Evolutionary conservation across 2,888 invertebrate genomes (phyloP), one percentile per base, ranked within the genome.

Genomic region (Neoaliturus tenellus): DNA sequence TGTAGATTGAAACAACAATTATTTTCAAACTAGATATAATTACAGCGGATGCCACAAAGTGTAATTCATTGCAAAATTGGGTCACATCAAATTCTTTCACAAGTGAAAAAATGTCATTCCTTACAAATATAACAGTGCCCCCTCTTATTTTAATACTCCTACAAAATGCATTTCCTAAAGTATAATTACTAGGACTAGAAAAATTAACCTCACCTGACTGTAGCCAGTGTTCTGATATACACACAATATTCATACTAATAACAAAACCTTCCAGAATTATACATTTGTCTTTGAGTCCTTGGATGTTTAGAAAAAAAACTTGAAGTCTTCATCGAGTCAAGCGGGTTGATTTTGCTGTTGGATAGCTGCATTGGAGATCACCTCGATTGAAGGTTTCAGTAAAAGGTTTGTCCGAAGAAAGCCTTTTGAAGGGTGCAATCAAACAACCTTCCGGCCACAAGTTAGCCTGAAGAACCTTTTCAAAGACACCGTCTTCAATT

Each of bases 201-300:
- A 55, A 23, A 55, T 20, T 17, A 10, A 55, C 55, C 55, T 55
- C 55, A 55, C 55, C 55, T 55, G 23, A 55, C n/a, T 55, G 23
- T 55, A 55, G 55, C 55, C 55, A 55, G 23, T 55, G 55, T 55
- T 55, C 55, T 6, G 55, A 55, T n/a, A 55, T 55, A 55, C 55
- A 55, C n/a, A 55, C 5, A n/a, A 55, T 55, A 17, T 55, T 55
- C 5, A 20, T 6, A 17, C 17, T 23, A 55, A 55, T 20, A 10
- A 55, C 55, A 55, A 55, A 55, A 17, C 5, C 17, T 23, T 55
- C 55, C 5, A 55, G 20, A 10, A 55, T 55, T 55, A 55, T 6
- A 23, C 5, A 23, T 55, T 55, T 55, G 55, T 55, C 55, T 23
- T n/a, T n/a, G n/a, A n/a, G n/a, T n/a, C n/a, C n/a, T 55, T 55